These are phyloP conservation scores for Orthosia cruda DNA, from an alignment of 2,888 invertebrate species.

Conservation along the genomic window DNA sequence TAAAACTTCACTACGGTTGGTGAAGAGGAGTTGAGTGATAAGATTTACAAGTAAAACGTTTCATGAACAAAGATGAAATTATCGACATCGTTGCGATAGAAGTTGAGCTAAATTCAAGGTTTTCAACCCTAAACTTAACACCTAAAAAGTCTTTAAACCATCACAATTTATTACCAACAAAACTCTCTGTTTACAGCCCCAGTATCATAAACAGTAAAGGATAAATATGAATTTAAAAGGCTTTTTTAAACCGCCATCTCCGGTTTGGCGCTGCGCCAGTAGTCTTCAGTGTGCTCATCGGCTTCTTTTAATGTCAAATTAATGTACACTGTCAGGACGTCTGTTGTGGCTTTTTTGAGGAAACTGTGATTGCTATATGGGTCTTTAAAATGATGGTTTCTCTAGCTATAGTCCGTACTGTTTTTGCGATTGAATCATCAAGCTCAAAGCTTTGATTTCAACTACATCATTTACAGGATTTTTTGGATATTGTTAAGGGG, in stretches of 20 bases:
- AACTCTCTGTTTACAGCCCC: slow-evolving; percentile 31
- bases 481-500: no score
- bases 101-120: neutral
- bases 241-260: slow-evolving; percentile 60
- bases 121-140: neutral
- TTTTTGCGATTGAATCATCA: no score
- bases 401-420: neutral
- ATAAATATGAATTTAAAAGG: slow-evolving; percentile 66
- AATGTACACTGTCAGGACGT: slow-evolving; percentile 39
- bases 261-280: slow-evolving; percentile 55
- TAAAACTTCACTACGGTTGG: no score
- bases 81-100: neutral
- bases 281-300: slow-evolving; percentile 51
- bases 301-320: slow-evolving; percentile 54
- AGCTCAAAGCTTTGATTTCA: no score
- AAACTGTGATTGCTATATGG: slow-evolving; percentile 8
- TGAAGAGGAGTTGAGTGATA: neutral
- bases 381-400: neutral
- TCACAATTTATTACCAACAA: slow-evolving; percentile 21
- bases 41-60: neutral
- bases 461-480: no score
- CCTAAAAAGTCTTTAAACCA: neutral
- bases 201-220: slow-evolving; percentile 44
- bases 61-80: neutral
- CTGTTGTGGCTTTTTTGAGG: slow-evolving; percentile 13